Percentiles rank a stretch among this genome's conserved stretches.
phyloP scores from a whole-genome alignment of 2,113 vertebrate species.

The Agelaius phoeniceus region DNA sequence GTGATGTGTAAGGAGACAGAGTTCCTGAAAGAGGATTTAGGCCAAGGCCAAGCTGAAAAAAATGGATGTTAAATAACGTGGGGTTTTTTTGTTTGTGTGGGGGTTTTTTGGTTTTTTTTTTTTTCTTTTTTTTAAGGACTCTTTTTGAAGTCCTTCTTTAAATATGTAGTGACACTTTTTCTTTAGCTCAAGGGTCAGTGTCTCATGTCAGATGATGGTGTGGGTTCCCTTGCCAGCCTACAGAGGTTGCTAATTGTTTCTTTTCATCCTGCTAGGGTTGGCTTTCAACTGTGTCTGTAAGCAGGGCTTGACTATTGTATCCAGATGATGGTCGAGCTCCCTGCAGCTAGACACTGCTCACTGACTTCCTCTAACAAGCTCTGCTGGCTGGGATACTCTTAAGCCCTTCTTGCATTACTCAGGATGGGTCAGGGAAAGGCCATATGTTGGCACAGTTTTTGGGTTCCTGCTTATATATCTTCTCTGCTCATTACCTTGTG shows the following conservation, averaged over 20 bases:
- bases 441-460: background rate
- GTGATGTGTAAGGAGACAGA: background rate
- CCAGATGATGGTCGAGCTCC: background rate
- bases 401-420: background rate
- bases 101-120: no score
- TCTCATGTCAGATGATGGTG: accelerated
- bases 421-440: background rate
- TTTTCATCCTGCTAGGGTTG: background rate
- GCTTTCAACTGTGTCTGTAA: background rate
- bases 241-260: background rate
- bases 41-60: slow-evolving; percentile 13
- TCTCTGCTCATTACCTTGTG: background rate
- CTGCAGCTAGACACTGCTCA: background rate
- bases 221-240: background rate
- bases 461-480: background rate
- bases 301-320: background rate
- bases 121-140: background rate
- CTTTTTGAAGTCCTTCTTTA: slow-evolving; percentile 3
- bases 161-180: slow-evolving; percentile 31
- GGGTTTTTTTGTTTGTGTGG: background rate
- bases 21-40: background rate
- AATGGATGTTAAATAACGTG: background rate
- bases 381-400: background rate
- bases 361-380: slow-evolving; percentile 11
- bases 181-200: background rate